These are phyloP conservation scores for Drosophila bunnanda DNA, from an alignment of 2,888 invertebrate genomes.

Conservation along the genomic window DNA sequence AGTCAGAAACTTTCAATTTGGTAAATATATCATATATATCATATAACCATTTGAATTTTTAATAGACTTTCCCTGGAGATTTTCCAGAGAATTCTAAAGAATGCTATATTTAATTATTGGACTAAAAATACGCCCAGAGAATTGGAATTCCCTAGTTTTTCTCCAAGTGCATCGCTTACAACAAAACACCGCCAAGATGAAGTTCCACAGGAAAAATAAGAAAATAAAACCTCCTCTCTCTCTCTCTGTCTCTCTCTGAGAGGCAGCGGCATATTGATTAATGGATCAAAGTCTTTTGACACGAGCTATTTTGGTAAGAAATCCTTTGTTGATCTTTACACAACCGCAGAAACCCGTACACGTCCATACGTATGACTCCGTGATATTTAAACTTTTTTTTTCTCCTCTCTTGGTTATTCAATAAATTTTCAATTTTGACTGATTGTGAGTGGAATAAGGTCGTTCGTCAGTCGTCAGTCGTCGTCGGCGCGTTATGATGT, in stretches of 20 bases:
- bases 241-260: slow-evolving; percentile 16
- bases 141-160: not conserved
- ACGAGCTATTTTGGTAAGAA: slow-evolving; percentile 84
- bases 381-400: slow-evolving; percentile 63
- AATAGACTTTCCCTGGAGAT: not conserved
- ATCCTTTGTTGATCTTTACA: slow-evolving; percentile 84
- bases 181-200: slow-evolving; percentile 43
- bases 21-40: too few species aligned
- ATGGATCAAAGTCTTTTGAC: slow-evolving; percentile 85
- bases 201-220: slow-evolving; percentile 30
- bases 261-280: slow-evolving; percentile 83
- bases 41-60: too few species aligned
- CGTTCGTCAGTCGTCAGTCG: slow-evolving; percentile 73
- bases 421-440: slow-evolving; percentile 85
- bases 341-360: slow-evolving; percentile 61
- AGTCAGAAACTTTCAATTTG: too few species aligned
- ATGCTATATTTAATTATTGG: too few species aligned
- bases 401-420: slow-evolving; percentile 73
- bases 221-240: slow-evolving; percentile 64
- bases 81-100: not conserved
- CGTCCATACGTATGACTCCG: slow-evolving; percentile 29
- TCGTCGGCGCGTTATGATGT: slow-evolving; percentile 79
- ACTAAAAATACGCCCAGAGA: too few species aligned
- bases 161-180: slow-evolving; percentile 55
- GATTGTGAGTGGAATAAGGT: slow-evolving; percentile 83